Evolutionary conservation across 2,797 vertebrate genomes (phyloP).

Genomic region (Cryptoblepharus egeriae): DNA sequence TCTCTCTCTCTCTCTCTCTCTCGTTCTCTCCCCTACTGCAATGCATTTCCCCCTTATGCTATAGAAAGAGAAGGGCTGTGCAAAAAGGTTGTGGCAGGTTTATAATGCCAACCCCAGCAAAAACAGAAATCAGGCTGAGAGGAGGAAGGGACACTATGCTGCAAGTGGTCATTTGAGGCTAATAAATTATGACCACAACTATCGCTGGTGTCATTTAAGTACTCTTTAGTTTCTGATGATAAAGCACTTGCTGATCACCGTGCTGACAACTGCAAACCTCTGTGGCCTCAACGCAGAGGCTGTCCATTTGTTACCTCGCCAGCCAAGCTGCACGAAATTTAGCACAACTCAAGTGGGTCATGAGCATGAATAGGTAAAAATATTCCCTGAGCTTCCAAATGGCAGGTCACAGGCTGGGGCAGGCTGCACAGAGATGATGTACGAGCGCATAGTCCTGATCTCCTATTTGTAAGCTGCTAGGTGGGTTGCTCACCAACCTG

Average conservation of each 20-base stretch:
- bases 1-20: background rate
- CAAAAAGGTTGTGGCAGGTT: conserved; percentile 43
- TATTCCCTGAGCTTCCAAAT: background rate
- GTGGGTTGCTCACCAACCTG: background rate
- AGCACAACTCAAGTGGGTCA: conserved; percentile 6
- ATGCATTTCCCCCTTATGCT: conserved; percentile 1
- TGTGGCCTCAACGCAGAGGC: conserved; percentile 51
- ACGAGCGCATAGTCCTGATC: background rate
- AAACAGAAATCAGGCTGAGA: conserved; percentile 52
- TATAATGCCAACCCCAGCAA: conserved; percentile 51
- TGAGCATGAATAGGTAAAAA: conserved; percentile 38
- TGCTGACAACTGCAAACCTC: conserved; percentile 66
- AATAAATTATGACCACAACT: conserved; percentile 67
- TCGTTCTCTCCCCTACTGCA: background rate
- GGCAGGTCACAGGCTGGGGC: background rate
- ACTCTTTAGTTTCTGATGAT: conserved; percentile 72
- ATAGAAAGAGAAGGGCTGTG: conserved; percentile 42
- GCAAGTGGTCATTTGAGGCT: conserved; percentile 47
- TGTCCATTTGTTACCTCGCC: conserved; percentile 61
- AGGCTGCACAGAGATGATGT: background rate
- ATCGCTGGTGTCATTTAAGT: conserved; percentile 67
- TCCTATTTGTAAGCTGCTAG: background rate
- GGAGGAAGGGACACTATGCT: conserved; percentile 31
- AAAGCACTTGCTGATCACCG: conserved; percentile 58
- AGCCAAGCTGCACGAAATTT: conserved; percentile 65